phyloP scores from a whole-genome alignment of 37 sponge, comb jelly and placozoan genomes.

The Crambe crambe region DNA sequence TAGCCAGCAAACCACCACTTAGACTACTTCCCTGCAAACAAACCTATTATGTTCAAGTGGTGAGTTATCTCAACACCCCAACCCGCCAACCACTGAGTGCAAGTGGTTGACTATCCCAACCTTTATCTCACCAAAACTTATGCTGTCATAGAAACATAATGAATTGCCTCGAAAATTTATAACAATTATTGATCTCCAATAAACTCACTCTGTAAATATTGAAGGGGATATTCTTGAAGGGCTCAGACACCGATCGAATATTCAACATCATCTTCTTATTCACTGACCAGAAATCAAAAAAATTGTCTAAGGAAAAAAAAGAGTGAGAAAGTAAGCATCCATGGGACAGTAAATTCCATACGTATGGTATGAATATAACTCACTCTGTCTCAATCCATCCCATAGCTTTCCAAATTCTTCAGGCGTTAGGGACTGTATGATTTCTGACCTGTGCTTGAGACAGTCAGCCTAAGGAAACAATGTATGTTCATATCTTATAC shows the following conservation, averaged over 20 bases:
- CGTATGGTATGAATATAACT: neutral
- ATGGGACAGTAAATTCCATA: neutral
- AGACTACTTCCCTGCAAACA: too few relatives aligned
- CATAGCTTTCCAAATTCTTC: conserved; percentile 74
- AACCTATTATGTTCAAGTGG: too few relatives aligned
- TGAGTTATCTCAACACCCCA: too few relatives aligned
- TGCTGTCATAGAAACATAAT: too few relatives aligned
- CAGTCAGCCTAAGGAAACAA: conserved; percentile 75
- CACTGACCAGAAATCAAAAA: conserved; percentile 76
- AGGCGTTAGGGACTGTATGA: conserved; percentile 55
- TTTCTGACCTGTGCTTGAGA: conserved; percentile 74
- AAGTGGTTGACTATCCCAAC: too few relatives aligned
- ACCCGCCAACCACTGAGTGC: too few relatives aligned
- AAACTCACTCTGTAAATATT: conserved; percentile 63
- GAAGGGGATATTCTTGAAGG: conserved; percentile 81
- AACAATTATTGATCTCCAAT: too few relatives aligned
- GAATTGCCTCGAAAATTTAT: too few relatives aligned
- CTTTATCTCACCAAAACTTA: too few relatives aligned
- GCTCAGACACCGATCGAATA: conserved; percentile 39
- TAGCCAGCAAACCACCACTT: too few relatives aligned
- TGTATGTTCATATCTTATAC: neutral
- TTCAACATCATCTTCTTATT: conserved; percentile 85
- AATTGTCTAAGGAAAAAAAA: conserved; percentile 59
- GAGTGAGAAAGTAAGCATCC: neutral
- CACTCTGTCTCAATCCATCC: conserved; percentile 55